Conservation (phyloP, 2,888 invertebrate species). For the Heliothis peltigera region DNA sequence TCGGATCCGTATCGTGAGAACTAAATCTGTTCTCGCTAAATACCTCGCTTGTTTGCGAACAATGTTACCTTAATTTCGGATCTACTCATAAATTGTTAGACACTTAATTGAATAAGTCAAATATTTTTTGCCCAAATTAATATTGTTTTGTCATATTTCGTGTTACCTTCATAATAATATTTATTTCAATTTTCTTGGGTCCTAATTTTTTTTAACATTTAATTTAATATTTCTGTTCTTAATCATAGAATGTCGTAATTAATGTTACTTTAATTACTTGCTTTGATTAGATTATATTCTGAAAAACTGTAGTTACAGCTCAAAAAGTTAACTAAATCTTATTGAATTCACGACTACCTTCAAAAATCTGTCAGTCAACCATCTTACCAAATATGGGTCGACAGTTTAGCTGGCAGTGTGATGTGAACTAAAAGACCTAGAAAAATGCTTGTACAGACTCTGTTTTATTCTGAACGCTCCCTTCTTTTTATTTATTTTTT, state of each 20-base stretch:
- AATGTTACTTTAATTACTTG: not conserved
- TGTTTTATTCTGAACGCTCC: no score
- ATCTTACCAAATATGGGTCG: no score
- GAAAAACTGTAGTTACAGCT: no score
- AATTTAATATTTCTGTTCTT: constrained; percentile 2
- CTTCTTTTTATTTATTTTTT: no score
- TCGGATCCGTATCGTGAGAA: constrained; percentile 18
- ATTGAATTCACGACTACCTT: no score
- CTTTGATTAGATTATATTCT: no score
- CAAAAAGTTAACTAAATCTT: no score
- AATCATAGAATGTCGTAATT: not conserved
- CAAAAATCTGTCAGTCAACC: no score
- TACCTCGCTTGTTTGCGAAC: constrained; percentile 54
- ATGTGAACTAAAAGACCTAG: no score
- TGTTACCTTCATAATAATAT: constrained; percentile 18
- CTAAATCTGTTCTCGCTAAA: constrained; percentile 31
- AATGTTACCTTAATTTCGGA: constrained; percentile 54
- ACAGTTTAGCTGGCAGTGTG: no score
- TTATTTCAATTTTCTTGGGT: constrained; percentile 6
- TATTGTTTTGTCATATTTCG: constrained; percentile 42
- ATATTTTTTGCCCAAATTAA: constrained; percentile 52
- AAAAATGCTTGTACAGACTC: no score
- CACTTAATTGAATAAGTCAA: constrained; percentile 55
- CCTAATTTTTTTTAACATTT: constrained; percentile 10
- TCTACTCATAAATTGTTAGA: constrained; percentile 40